Evolutionary conservation across 2,113 vertebrate species (phyloP).

Genomic region (Malurus melanocephalus): DNA sequence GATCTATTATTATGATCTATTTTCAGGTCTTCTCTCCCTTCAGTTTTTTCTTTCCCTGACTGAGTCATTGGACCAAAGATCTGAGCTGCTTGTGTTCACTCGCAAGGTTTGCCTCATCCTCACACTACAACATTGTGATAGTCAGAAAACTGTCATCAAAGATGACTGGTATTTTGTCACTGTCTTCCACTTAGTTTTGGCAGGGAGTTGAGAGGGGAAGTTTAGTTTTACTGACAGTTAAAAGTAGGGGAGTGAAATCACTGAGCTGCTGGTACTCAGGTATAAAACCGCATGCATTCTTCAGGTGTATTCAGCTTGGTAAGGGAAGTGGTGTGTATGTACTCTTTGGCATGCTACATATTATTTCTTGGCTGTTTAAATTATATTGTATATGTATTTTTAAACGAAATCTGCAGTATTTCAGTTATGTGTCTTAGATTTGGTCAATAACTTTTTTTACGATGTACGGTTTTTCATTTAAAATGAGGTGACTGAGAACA

Average conservation of each 20-base stretch:
- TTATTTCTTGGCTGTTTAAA: neutral
- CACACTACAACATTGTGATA: neutral
- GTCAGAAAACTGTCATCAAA: neutral
- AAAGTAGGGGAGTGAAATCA: neutral
- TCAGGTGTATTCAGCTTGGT: neutral
- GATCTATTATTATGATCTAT: neutral
- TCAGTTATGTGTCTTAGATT: neutral
- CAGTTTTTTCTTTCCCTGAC: neutral
- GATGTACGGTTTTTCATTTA: neutral
- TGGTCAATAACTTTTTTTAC: neutral
- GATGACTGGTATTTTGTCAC: neutral
- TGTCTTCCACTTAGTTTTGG: neutral
- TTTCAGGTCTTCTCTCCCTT: neutral
- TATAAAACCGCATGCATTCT: neutral
- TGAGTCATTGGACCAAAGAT: neutral
- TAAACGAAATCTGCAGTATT: neutral
- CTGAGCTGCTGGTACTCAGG: neutral
- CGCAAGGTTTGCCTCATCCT: neutral
- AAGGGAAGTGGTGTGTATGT: neutral
- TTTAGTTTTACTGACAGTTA: neutral
- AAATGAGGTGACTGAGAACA: neutral
- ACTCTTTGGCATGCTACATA: neutral
- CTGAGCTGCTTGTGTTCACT: neutral
- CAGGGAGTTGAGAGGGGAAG: accelerated
- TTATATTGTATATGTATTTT: neutral